Evolutionary conservation across 1,140 invertebrate species (phyloP), one percentile per base, ranked within the genome.

Genomic region (Apolygus lucorum): DNA sequence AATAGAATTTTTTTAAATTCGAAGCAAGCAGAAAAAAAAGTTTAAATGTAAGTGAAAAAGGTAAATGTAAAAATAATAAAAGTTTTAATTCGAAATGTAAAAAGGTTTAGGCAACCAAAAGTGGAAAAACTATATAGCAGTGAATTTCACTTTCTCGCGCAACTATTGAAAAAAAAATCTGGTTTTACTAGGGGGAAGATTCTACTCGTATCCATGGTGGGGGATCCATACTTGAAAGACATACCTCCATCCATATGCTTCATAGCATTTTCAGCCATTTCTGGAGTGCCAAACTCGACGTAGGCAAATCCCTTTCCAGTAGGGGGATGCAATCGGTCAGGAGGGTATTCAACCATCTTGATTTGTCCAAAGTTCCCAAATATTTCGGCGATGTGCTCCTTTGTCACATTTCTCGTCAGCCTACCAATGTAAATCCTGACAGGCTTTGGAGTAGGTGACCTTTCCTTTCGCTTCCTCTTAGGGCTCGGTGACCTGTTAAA

Each of bases 191-290:
- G n/a, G n/a, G n/a, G n/a, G n/a, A n/a, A n/a, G n/a, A n/a, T n/a
- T n/a, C n/a, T n/a, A n/a, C n/a, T n/a, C n/a, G n/a, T n/a, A n/a
- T n/a, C n/a, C n/a, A n/a, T n/a, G n/a, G n/a, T n/a, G n/a, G n/a
- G n/a, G n/a, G n/a, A n/a, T n/a, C n/a, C n/a, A n/a, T n/a, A n/a
- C n/a, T n/a, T n/a, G n/a, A n/a, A n/a, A n/a, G n/a, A n/a, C 59
- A 76, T 82, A 86, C 92, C 96, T 79, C 96, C 96, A 82, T 99
- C 95, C 96, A 99, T 99, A 75, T 98, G 93, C 80, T 98, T 98
- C 87, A 98, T 94, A 0, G 96, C 96, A 82, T 96, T 96, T 80
- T 98, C 95, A 29, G 96, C 96, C 80, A 98, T 95, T 75, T 98
- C 95, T 0, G 93, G 81, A 70, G 88, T 96, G 73, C 88, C 89